Conservation (phyloP, 2,113 vertebrate species). For the Synchiropus splendidus region DNA sequence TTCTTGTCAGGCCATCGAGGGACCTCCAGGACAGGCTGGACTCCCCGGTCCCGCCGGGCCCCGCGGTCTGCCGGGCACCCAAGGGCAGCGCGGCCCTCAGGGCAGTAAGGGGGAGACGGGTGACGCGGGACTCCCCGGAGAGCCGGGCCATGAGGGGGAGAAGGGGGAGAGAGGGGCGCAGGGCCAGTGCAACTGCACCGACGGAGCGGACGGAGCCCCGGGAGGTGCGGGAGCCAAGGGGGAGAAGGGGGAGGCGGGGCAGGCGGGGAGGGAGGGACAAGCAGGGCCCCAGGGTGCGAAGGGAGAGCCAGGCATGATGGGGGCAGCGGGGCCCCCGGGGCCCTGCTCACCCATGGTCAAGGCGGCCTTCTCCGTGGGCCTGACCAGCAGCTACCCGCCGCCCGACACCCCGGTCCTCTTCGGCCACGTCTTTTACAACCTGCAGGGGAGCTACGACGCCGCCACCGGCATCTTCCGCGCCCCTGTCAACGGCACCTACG, state of each 20-base stretch:
- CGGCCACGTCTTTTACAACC: constrained; percentile 29
- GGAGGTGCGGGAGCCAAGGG: constrained; percentile 37
- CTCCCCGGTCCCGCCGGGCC: constrained; percentile 38
- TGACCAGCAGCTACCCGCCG: constrained; percentile 25
- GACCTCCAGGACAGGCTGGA: constrained; percentile 40
- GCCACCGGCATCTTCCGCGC: constrained; percentile 43
- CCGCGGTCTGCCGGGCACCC: constrained; percentile 35
- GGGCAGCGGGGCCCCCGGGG: constrained; percentile 47
- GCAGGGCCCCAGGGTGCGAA: constrained; percentile 24
- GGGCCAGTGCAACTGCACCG: constrained; percentile 46
- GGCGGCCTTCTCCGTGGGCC: constrained; percentile 49
- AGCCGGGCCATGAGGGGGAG: constrained; percentile 27
- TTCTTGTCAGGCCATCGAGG: constrained; percentile 25
- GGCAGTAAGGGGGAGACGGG: constrained; percentile 52
- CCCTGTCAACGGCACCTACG: constrained; percentile 57
- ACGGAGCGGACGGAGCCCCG: constrained; percentile 36
- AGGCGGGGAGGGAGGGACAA: constrained; percentile 22
- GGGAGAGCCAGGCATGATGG: constrained; percentile 38
- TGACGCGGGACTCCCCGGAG: constrained; percentile 22
- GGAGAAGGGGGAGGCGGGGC: constrained; percentile 29
- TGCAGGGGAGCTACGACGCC: constrained; percentile 40
- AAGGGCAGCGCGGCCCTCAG: constrained; percentile 23
- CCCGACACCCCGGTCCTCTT: constrained; percentile 48
- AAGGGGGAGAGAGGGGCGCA: constrained; percentile 52
- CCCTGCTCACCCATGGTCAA: constrained; percentile 52